Evolutionary conservation across 2,113 vertebrate genomes (phyloP), one percentile per base, ranked within the genome.

Genomic region (Pangasianodon gigas): DNA sequence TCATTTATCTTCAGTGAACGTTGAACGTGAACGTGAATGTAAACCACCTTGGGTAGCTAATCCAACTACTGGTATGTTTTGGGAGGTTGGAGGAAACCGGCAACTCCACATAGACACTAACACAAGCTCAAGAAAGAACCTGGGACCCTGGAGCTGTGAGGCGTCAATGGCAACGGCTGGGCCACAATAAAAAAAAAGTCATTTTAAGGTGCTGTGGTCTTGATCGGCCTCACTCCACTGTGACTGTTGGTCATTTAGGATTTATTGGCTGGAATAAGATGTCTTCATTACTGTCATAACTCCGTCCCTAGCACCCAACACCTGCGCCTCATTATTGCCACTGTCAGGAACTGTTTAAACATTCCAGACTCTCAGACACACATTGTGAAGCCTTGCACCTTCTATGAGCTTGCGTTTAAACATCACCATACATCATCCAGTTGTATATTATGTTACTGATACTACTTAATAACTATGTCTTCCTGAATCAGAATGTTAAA

Each of bases 221-320:
- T 82, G n/a, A 82, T 56, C 56, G 52, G 18, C n/a, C 75, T 48
- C n/a, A 82, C 4, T 58, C 10, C 19, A 5, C 54, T 58, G 19
- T 41, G 18, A 41, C n/a, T 58, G 8, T 58, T 58, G 54, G 29
- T 37, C n/a, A 83, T 83, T 83, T 41, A 37, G 44, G 52, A 83
- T 83, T 41, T 58, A 83, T 83, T 6, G 7, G n/a, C 26, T 58
- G n/a, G 6, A 56, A 83, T 58, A 83, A 9, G 8, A 83, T 83
- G 81, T 58, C n/a, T 83, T 83, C n/a, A 83, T 58, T 58, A 58
- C 81, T 58, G 32, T 58, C 81, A 83, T 83, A 37, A 81, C 79
- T 32, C 29, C 18, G 2, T 48, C 10, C 21, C 9, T 26, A 80
- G 80, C n/a, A 54, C 29, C 6, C 16, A 37, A 8, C 80, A 82